These are phyloP conservation scores for Antrozous pallidus DNA, from an alignment of 2,797 vertebrate genomes.

Conservation along the genomic window DNA sequence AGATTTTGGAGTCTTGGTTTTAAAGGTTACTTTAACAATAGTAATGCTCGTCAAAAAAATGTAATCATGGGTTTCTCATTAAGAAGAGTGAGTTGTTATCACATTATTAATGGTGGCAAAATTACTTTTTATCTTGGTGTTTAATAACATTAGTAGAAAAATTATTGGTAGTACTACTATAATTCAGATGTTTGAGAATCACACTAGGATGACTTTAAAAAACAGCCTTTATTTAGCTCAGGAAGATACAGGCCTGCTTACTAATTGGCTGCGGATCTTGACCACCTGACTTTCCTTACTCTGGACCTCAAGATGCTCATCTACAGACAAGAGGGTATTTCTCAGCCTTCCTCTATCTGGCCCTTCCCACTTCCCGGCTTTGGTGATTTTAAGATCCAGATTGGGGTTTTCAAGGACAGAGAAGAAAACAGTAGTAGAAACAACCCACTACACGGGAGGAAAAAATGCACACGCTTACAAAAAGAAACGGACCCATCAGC, in stretches of 20 bases:
- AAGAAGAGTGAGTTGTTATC: neutral
- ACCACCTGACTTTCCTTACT: neutral
- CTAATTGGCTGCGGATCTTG: neutral
- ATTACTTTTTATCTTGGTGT: slow-evolving; percentile 9
- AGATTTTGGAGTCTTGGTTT: slow-evolving; percentile 35
- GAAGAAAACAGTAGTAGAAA: slow-evolving; percentile 35
- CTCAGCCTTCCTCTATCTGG: neutral
- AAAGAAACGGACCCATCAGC: slow-evolving; percentile 14
- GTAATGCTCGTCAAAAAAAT: neutral
- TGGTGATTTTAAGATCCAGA: neutral
- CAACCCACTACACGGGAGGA: neutral
- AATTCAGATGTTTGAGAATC: neutral
- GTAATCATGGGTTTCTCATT: neutral
- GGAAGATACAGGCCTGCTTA: neutral
- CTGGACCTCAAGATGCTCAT: neutral
- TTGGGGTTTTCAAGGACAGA: neutral
- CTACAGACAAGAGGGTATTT: neutral
- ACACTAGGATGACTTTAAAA: neutral
- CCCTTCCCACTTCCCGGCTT: slow-evolving; percentile 4
- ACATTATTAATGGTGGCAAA: neutral
- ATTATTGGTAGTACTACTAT: neutral
- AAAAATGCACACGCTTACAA: slow-evolving; percentile 1
- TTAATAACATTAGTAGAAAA: neutral
- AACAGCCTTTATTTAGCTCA: neutral
- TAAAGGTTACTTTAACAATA: slow-evolving; percentile 24